Percentiles rank a stretch among this genome's conserved stretches.
Evolutionary conservation across 1,140 invertebrate species (phyloP).

Genomic region (Scaptomyza pallida): DNA sequence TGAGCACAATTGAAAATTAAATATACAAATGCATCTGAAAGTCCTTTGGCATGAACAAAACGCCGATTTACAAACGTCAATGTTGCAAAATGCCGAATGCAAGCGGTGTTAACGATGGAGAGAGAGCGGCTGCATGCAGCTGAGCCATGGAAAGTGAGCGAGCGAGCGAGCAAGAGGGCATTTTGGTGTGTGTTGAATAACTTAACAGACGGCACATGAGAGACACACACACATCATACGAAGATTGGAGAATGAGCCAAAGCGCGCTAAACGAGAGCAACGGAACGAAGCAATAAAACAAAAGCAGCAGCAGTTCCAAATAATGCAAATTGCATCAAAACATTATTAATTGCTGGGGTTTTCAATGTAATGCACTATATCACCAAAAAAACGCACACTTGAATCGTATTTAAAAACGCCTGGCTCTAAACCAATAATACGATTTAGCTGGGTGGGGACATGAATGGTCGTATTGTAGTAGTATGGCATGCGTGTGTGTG

Average conservation of each 20-base stretch:
- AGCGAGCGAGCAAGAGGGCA: constrained; percentile 34
- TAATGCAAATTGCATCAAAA: constrained; percentile 83
- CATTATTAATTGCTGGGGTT: constrained; percentile 5
- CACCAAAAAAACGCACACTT: not conserved
- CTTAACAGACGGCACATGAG: constrained; percentile 31
- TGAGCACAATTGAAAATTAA: too few species aligned
- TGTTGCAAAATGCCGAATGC: constrained; percentile 31
- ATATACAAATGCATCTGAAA: not conserved
- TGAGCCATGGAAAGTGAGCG: constrained; percentile 16
- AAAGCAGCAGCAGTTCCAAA: constrained; percentile 55
- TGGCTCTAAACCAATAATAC: not conserved
- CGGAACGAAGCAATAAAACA: constrained; percentile 49
- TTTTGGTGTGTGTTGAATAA: constrained; percentile 44
- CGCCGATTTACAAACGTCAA: too few species aligned
- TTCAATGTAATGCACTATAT: not conserved
- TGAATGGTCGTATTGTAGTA: not conserved
- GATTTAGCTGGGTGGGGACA: constrained; percentile 23
- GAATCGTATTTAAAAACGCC: not conserved
- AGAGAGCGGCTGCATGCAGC: constrained; percentile 41
- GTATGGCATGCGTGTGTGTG: constrained; percentile 5
- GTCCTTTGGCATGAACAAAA: not conserved
- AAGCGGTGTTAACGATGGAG: constrained; percentile 50
- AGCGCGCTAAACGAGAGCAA: constrained; percentile 46
- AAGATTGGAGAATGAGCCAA: constrained; percentile 54
- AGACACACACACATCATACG: constrained; percentile 39